Percentiles rank a stretch among this genome's conserved stretches.
phyloP scores from a whole-genome alignment of 1,140 invertebrate genomes.

The Coenobita brevimanus region DNA sequence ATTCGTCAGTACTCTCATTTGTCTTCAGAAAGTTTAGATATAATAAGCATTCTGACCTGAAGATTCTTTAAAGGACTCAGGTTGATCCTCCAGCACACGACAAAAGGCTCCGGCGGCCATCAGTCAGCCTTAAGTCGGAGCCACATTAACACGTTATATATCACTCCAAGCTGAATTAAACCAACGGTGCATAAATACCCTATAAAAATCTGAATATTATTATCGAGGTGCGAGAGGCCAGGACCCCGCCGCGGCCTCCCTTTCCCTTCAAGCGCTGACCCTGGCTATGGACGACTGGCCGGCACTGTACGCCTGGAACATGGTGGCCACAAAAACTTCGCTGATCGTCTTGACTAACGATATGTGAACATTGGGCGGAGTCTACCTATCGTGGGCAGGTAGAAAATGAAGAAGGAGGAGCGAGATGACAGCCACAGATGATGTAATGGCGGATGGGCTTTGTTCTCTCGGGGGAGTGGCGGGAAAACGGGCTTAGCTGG shows the following conservation, averaged over 20 bases:
- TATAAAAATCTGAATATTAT: constrained; percentile 51
- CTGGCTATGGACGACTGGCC: background rate
- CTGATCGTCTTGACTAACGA: constrained; percentile 61
- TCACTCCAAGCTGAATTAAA: constrained; percentile 44
- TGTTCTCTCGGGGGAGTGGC: constrained; percentile 64
- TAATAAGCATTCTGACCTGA: too few relatives aligned
- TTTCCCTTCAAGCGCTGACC: background rate
- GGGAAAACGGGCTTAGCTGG: constrained; percentile 54
- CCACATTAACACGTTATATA: constrained; percentile 26
- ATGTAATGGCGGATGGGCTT: constrained; percentile 63
- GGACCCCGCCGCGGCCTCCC: background rate
- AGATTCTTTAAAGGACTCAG: too few relatives aligned
- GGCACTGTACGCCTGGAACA: constrained; percentile 27
- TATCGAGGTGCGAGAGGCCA: background rate
- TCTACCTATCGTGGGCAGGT: constrained; percentile 65
- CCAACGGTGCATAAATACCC: constrained; percentile 58
- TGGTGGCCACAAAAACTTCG: constrained; percentile 55
- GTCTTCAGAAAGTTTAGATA: too few relatives aligned
- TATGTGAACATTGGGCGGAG: constrained; percentile 66
- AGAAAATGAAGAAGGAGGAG: constrained; percentile 66
- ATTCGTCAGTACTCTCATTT: too few relatives aligned
- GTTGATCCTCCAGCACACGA: too few relatives aligned
- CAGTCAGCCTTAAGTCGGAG: background rate
- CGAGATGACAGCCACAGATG: constrained; percentile 64
- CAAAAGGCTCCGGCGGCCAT: too few relatives aligned